phyloP scores from a whole-genome alignment of 2,888 invertebrate genomes.

The Orchesella flavescens region DNA sequence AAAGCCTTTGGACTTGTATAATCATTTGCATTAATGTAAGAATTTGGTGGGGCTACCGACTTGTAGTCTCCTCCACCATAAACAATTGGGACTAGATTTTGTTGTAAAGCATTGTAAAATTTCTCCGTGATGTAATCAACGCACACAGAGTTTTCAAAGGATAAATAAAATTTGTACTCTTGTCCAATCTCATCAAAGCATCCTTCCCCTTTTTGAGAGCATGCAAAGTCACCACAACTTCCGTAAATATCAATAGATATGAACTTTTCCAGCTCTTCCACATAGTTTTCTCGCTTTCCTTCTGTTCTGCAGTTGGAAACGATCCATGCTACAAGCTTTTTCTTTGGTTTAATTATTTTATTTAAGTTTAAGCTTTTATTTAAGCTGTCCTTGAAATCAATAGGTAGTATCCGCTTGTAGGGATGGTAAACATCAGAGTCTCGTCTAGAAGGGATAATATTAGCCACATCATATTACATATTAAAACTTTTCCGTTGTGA shows the following conservation, averaged over 20 bases:
- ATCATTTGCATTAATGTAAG: constrained; percentile 21
- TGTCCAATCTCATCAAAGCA: constrained; percentile 12
- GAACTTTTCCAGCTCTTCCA: constrained; percentile 21
- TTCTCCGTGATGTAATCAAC: constrained; percentile 61
- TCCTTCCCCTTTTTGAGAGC: neutral
- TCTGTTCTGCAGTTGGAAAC: constrained; percentile 54
- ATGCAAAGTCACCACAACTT: constrained; percentile 47
- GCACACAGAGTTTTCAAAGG: constrained; percentile 62
- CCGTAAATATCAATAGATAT: constrained; percentile 60
- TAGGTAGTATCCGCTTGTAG: constrained; percentile 24
- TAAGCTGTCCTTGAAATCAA: neutral
- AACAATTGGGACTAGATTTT: constrained; percentile 57
- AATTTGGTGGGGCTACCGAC: neutral
- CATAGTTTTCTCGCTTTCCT: constrained; percentile 48
- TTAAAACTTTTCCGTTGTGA: neutral
- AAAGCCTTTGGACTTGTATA: neutral
- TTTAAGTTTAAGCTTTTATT: neutral
- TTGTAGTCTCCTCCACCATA: constrained; percentile 54
- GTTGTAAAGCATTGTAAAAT: constrained; percentile 36
- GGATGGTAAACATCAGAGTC: constrained; percentile 61
- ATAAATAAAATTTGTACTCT: constrained; percentile 62
- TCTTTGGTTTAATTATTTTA: constrained; percentile 12
- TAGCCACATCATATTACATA: neutral
- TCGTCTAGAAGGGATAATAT: neutral
- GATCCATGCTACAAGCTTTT: constrained; percentile 57